Evolutionary conservation across 2,113 vertebrate genomes (phyloP), one percentile per base, ranked within the genome.

Genomic region (Calidris pugnax): DNA sequence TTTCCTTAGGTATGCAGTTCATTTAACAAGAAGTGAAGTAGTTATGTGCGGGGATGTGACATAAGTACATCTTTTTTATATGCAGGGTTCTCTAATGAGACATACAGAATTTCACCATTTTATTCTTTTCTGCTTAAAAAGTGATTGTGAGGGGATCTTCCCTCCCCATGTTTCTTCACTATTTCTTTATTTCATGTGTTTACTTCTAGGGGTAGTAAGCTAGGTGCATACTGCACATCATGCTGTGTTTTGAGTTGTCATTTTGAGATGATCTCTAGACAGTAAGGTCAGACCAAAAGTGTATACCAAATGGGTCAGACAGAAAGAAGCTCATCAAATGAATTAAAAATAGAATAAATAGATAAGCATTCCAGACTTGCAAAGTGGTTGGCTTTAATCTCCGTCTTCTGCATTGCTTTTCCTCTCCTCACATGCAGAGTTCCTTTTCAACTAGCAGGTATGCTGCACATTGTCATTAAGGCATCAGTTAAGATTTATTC

Each of bases 221-320:
- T 73, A 72, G 30, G 66, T 89, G 35, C 35, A 53, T 35, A 7
- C 45, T 79, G 41, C 0, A 0, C 72, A 56, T 74, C 57, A 56
- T 55, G 32, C 73, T 91, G 66, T 85, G 77, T 63, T 91, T 94
- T 94, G 63, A 50, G 35, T 85, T 92, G 85, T 93, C 89, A 87
- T 87, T 91, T 90, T 92, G 94, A 92, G 63, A 66, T 43, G 84
- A 72, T 87, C 51, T 95, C 47, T 74, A 94, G 94, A 94, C 89
- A 90, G 71, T 47, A 89, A 87, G 92, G 91, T 94, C 85, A 93
- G 83, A 94, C 60, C 79, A 92, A 89, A 85, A 69, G 23, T n/a
- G 10, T 77, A 59, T 51, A 27, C 63, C 59, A 91, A 95, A 95
- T 83, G 47, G 51, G 19, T 59, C 60, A 89, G 79, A 83, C 79